Conservation (phyloP, 1,140 invertebrate species). For the Drosophila insularis region DNA sequence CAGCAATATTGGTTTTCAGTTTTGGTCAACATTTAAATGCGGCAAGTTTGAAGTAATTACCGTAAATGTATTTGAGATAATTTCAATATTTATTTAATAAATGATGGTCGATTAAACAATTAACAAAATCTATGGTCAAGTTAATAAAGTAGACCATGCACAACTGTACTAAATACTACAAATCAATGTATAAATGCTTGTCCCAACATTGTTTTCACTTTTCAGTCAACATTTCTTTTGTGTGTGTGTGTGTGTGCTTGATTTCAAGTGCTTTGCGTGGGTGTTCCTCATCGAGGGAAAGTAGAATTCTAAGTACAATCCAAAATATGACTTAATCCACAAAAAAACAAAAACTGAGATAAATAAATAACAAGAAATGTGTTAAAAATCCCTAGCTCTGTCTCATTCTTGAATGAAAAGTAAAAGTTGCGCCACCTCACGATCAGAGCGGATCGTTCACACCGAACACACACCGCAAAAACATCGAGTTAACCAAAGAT, state of each 20-base stretch:
- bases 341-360: not conserved
- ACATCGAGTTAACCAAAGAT: slow-evolving; percentile 27
- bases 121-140: slow-evolving; percentile 22
- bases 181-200: not conserved
- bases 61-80: slow-evolving; percentile 38
- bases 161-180: slow-evolving; percentile 10
- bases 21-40: slow-evolving; percentile 17
- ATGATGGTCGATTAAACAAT: slow-evolving; percentile 21
- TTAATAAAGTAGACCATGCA: too few relatives aligned
- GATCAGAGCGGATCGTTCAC: slow-evolving; percentile 1
- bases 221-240: slow-evolving; percentile 17
- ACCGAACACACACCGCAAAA: slow-evolving; percentile 15
- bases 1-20: slow-evolving; percentile 23
- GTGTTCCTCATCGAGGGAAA: slow-evolving; percentile 51
- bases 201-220: slow-evolving; percentile 57
- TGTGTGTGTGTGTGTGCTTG: not conserved
- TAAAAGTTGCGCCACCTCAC: slow-evolving; percentile 66
- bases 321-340: slow-evolving; percentile 62
- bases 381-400: slow-evolving; percentile 20
- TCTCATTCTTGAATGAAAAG: slow-evolving; percentile 71
- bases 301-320: slow-evolving; percentile 63
- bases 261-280: slow-evolving; percentile 56
- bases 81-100: slow-evolving; percentile 44
- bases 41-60: slow-evolving; percentile 36
- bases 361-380: not conserved